These are phyloP conservation scores for Reticulitermes lucifugus DNA, from an alignment of 2,888 invertebrate species.

Conservation along the genomic window DNA sequence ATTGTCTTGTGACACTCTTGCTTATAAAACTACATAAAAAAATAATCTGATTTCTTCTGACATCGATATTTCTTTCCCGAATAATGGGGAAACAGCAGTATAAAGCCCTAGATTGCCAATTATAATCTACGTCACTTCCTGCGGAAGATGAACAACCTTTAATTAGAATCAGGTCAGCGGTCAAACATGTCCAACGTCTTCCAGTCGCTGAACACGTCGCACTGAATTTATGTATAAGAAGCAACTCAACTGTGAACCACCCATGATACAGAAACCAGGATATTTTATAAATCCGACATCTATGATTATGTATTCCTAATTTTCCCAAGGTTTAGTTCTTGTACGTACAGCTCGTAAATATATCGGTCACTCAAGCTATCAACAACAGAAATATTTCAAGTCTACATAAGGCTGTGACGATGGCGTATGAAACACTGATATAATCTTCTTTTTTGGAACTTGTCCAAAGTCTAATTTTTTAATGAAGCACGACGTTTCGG, in stretches of 20 bases:
- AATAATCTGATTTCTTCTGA: conserved; percentile 1
- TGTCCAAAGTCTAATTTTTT: too few species aligned
- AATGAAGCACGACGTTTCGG: too few species aligned
- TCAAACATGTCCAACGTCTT: background rate
- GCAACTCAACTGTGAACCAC: background rate
- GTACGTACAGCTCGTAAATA: background rate
- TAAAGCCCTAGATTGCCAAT: background rate
- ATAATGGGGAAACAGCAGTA: background rate
- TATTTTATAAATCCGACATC: too few species aligned
- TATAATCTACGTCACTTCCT: conserved; percentile 24
- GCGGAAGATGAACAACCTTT: background rate
- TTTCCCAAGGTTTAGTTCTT: background rate
- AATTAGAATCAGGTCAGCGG: conserved; percentile 1
- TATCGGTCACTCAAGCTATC: too few species aligned
- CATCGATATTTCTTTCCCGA: conserved; percentile 6
- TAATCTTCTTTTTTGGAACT: too few species aligned
- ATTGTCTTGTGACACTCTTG: background rate
- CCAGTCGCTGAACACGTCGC: background rate
- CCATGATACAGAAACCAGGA: background rate
- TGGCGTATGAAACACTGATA: too few species aligned
- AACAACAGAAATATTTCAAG: too few species aligned
- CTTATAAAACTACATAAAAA: background rate
- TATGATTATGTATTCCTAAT: background rate
- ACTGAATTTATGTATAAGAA: background rate
- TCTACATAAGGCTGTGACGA: too few species aligned